phyloP scores from a whole-genome alignment of 2,888 invertebrate genomes.

The Polymixis flavicincta region DNA sequence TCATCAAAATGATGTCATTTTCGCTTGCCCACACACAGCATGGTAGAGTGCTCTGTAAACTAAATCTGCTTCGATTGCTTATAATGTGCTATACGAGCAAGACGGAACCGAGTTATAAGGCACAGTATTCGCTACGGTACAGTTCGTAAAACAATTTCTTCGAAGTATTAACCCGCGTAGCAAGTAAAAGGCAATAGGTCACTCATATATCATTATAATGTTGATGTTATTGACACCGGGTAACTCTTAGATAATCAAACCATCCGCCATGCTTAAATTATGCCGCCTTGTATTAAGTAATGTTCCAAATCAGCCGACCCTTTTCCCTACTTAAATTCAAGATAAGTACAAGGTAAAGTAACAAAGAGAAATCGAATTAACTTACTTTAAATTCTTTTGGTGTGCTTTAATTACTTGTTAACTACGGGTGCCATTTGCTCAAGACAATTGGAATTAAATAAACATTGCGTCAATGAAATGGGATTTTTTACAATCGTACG shows the following conservation, averaged over 20 bases:
- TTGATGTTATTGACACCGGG: conserved; percentile 69
- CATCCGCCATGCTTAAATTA: conserved; percentile 48
- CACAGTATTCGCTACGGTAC: background rate
- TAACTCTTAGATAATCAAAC: conserved; percentile 63
- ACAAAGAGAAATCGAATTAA: conserved; percentile 33
- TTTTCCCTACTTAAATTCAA: conserved; percentile 51
- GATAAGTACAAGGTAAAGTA: conserved; percentile 30
- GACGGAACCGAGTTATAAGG: background rate
- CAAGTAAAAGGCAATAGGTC: conserved; percentile 70
- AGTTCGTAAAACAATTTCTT: conserved; percentile 9
- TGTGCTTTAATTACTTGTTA: conserved; percentile 33
- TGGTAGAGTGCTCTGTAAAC: conserved; percentile 12
- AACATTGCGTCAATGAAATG: conserved; percentile 34
- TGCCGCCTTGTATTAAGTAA: conserved; percentile 51
- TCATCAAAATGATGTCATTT: conserved; percentile 31
- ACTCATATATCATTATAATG: conserved; percentile 66
- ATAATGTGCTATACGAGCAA: background rate
- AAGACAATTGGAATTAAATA: conserved; percentile 38
- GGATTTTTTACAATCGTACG: conserved; percentile 18
- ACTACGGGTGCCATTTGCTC: conserved; percentile 5
- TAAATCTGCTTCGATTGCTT: background rate
- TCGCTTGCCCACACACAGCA: conserved; percentile 4
- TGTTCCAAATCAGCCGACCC: conserved; percentile 58
- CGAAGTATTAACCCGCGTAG: conserved; percentile 41
- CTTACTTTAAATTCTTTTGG: conserved; percentile 27